Evolutionary conservation across 2,888 invertebrate species (phyloP).

Genomic region (Cephus rjabovi): DNA sequence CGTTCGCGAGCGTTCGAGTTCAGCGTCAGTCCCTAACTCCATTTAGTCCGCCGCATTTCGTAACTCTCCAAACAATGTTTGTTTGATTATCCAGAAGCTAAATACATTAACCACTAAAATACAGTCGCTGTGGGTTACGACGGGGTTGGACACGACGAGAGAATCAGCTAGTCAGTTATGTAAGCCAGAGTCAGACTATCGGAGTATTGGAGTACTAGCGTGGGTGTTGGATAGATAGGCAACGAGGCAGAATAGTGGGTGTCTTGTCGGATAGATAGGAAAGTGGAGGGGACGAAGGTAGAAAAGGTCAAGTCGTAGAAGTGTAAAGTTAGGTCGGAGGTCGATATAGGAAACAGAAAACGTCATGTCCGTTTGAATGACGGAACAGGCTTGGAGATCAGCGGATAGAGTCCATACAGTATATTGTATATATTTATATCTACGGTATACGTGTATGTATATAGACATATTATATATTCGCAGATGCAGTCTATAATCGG

Average conservation of each 20-base stretch:
- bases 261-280: background rate
- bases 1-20: background rate
- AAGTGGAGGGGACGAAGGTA: background rate
- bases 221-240: background rate
- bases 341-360: conserved; percentile 11
- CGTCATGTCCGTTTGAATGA: conserved; percentile 31
- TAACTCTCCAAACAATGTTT: conserved; percentile 43
- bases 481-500: conserved; percentile 24
- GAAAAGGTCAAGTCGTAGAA: background rate
- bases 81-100: conserved; percentile 41
- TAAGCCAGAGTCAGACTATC: background rate
- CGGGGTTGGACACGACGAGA: background rate
- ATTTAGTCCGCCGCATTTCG: conserved; percentile 29
- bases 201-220: background rate
- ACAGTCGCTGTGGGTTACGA: conserved; percentile 8
- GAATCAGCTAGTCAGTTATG: background rate
- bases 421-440: too few species aligned
- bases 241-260: background rate
- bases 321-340: background rate
- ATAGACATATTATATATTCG: conserved; percentile 7
- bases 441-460: background rate
- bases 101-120: conserved; percentile 35
- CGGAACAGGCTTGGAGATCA: conserved; percentile 11
- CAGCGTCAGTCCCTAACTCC: conserved; percentile 20
- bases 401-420: background rate